Evolutionary conservation across 2,888 invertebrate species (phyloP).

Genomic region (Pyrrhosoma nymphula): DNA sequence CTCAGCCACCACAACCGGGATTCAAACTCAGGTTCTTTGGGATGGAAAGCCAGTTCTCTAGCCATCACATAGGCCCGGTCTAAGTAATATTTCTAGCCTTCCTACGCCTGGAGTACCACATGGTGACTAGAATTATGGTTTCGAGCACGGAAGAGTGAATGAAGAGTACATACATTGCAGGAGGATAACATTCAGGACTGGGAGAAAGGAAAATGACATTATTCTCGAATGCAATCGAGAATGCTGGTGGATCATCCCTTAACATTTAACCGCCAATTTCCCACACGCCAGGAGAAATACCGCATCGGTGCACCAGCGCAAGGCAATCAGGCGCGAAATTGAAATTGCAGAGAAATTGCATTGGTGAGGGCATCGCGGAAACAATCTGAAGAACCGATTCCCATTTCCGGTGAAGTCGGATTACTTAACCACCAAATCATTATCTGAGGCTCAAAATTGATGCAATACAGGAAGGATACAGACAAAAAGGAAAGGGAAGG

Average conservation of each 20-base stretch:
- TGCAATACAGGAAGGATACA: background rate
- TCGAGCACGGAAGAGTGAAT: too few relatives aligned
- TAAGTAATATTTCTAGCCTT: too few relatives aligned
- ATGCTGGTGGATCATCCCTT: background rate
- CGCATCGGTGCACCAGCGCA: background rate
- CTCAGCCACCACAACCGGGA: too few relatives aligned
- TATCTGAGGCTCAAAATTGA: background rate
- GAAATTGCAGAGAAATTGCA: background rate
- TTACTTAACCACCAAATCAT: constrained; percentile 21
- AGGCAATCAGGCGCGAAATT: background rate
- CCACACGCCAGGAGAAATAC: background rate
- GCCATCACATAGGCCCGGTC: too few relatives aligned
- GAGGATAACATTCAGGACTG: background rate
- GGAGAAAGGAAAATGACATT: background rate
- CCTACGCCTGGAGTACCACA: too few relatives aligned
- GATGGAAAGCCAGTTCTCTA: too few relatives aligned
- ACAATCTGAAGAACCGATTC: constrained; percentile 14
- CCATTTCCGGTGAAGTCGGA: background rate
- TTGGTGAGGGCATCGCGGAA: background rate
- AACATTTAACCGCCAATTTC: background rate
- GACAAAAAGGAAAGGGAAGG: background rate
- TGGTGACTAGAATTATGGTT: too few relatives aligned
- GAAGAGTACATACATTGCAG: background rate
- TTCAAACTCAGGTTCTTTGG: too few relatives aligned
- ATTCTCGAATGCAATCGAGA: background rate